Conservation (phyloP, 2,888 invertebrate species). For the Eulithis testata region DNA sequence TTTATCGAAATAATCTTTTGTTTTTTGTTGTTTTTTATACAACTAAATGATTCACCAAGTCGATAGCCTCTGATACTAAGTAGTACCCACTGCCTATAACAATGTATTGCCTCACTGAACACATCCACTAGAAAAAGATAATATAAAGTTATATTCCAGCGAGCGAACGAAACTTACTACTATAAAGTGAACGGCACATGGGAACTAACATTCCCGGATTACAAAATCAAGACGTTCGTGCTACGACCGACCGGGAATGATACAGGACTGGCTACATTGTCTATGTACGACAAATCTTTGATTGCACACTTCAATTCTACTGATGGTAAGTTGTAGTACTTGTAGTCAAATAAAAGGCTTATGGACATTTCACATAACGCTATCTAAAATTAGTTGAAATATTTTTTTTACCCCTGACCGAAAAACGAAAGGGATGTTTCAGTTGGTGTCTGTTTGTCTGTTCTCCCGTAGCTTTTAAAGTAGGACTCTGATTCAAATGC, state of each 20-base stretch:
- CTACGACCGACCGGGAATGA: constrained; percentile 71
- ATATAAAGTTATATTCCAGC: constrained; percentile 58
- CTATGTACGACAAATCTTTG: constrained; percentile 66
- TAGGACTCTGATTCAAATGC: not conserved
- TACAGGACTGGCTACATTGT: constrained; percentile 66
- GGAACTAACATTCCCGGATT: constrained; percentile 84
- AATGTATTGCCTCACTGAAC: too few species aligned
- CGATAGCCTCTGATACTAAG: too few species aligned
- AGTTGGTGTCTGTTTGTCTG: not conserved
- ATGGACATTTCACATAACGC: too few species aligned
- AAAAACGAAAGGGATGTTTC: too few species aligned
- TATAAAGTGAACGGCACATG: constrained; percentile 88
- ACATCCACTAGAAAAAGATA: too few species aligned
- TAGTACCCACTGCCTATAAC: too few species aligned
- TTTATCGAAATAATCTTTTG: too few species aligned
- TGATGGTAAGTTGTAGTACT: constrained; percentile 62
- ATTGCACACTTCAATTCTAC: constrained; percentile 76
- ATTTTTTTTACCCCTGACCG: too few species aligned
- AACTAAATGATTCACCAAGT: too few species aligned
- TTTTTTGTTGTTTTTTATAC: too few species aligned
- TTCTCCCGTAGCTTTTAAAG: not conserved
- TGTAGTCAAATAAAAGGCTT: too few species aligned
- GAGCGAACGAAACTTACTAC: constrained; percentile 85
- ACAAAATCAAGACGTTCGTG: constrained; percentile 58
- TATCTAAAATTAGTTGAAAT: too few species aligned